Evolutionary conservation across 2,888 invertebrate species (phyloP).

Genomic region (Agrochola lota): DNA sequence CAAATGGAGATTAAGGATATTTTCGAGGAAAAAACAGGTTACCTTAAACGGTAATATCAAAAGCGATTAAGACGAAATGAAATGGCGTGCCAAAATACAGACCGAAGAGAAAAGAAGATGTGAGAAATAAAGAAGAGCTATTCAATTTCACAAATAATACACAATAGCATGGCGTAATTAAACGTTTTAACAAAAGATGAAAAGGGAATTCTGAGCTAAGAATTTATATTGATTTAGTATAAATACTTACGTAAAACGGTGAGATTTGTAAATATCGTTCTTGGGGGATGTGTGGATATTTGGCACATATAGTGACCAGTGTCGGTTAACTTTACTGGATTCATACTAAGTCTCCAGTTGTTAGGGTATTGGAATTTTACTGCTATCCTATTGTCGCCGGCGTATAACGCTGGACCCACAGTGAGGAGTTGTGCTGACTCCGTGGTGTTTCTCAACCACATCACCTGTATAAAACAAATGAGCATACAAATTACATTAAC

Average conservation of each 20-base stretch:
- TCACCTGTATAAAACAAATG: conserved; percentile 86
- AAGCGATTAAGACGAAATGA: conserved; percentile 66
- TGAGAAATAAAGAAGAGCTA: conserved; percentile 29
- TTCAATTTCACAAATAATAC: conserved; percentile 41
- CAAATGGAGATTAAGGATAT: conserved; percentile 53
- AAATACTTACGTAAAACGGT: conserved; percentile 94
- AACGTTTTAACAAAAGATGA: conserved; percentile 26
- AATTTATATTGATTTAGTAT: conserved; percentile 10
- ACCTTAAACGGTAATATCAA: conserved; percentile 59
- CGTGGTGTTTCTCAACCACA: conserved; percentile 92
- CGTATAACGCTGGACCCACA: conserved; percentile 92
- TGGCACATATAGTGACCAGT: conserved; percentile 95
- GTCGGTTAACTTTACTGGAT: conserved; percentile 93
- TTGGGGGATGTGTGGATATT: conserved; percentile 95
- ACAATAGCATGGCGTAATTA: conserved; percentile 54
- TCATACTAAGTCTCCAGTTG: conserved; percentile 93
- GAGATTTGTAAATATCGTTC: conserved; percentile 93
- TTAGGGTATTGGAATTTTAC: conserved; percentile 93
- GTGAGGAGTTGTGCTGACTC: conserved; percentile 92
- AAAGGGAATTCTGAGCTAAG: conserved; percentile 3
- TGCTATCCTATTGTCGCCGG: conserved; percentile 91
- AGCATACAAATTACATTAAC: background rate
- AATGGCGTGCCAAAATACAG: conserved; percentile 42
- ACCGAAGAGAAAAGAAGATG: conserved; percentile 15
- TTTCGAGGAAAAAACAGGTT: conserved; percentile 35